phyloP scores from a whole-genome alignment of 2,113 vertebrate species.

The Toxotes jaculatrix region DNA sequence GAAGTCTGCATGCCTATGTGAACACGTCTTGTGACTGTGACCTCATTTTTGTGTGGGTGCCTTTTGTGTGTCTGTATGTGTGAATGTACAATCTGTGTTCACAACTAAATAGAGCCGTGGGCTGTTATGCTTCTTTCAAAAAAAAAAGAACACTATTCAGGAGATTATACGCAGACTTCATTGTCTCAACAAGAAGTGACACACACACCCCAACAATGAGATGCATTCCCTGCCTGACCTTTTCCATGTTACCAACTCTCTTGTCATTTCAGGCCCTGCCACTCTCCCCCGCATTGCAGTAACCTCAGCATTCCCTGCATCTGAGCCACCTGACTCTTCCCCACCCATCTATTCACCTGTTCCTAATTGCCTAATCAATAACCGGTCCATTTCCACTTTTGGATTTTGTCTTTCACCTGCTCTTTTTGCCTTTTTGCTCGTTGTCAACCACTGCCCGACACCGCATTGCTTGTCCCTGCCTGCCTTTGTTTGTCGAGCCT shows the following conservation, averaged over 20 bases:
- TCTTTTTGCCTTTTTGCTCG: too few species aligned
- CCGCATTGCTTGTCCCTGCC: background rate
- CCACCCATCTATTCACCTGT: background rate
- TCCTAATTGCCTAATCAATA: background rate
- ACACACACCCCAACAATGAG: slow-evolving; percentile 1
- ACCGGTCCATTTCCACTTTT: too few species aligned
- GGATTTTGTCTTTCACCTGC: too few species aligned
- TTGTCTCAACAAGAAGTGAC: background rate
- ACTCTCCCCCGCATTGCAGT: background rate
- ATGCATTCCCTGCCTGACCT: background rate
- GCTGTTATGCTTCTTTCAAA: slow-evolving; percentile 26
- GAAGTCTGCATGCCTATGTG: background rate
- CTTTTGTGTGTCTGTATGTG: background rate
- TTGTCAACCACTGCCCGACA: background rate
- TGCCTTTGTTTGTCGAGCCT: background rate
- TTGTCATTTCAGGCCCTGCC: background rate
- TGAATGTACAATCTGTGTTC: background rate
- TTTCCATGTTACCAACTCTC: background rate
- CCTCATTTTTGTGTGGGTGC: background rate
- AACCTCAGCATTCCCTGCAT: background rate
- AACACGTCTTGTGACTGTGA: background rate
- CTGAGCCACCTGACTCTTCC: too few species aligned
- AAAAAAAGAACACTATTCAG: slow-evolving; percentile 5
- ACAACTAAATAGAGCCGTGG: slow-evolving; percentile 16
- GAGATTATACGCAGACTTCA: slow-evolving; percentile 34